Evolutionary conservation across 37 sponge, comb jelly and placozoan species (phyloP), one percentile per base, ranked within the genome.

Genomic region (Spongia lamella): DNA sequence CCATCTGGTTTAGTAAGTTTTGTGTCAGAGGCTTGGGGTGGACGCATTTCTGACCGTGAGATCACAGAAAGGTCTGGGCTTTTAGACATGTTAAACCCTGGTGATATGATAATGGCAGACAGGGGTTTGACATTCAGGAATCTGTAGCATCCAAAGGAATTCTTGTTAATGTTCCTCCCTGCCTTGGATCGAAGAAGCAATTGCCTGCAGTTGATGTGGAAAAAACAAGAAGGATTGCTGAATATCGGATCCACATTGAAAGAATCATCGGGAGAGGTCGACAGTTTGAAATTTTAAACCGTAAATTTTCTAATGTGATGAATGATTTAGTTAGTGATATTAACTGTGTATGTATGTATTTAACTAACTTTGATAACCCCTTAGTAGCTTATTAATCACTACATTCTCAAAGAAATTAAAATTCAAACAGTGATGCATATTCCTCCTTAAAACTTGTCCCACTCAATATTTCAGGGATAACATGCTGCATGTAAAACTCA

Each of bases 121-220:
- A 35, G 3, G 75, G 75, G 22, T 74, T 74, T 58, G 62, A 74
- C 22, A 74, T 74, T 25, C 75, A 74, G 60, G 75, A 74, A 27
- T 27, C 26, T 20, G 37, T 74, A 17, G 61, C 75, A 27, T 3
- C 62, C 7, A 74, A 74, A 74, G 61, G 61, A 38, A 58, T 63
- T 34, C 6, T 63, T 34, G 64, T 63, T n/a, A n/a, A n/a, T n/a
- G n/a, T n/a, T n/a, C n/a, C n/a, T n/a, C n/a, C n/a, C n/a, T n/a
- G n/a, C n/a, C n/a, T n/a, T n/a, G n/a, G n/a, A n/a, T n/a, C n/a
- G n/a, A n/a, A n/a, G n/a, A n/a, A n/a, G n/a, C n/a, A n/a, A n/a
- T n/a, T n/a, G n/a, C n/a, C n/a, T n/a, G n/a, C n/a, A n/a, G n/a
- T n/a, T n/a, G n/a, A n/a, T n/a, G n/a, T n/a, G n/a, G n/a, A n/a